A percentile compares a stretch with the other conserved stretches of the same genome.
Evolutionary conservation across 2,113 vertebrate species (phyloP).

Genomic region (Hemiprocne comata): DNA sequence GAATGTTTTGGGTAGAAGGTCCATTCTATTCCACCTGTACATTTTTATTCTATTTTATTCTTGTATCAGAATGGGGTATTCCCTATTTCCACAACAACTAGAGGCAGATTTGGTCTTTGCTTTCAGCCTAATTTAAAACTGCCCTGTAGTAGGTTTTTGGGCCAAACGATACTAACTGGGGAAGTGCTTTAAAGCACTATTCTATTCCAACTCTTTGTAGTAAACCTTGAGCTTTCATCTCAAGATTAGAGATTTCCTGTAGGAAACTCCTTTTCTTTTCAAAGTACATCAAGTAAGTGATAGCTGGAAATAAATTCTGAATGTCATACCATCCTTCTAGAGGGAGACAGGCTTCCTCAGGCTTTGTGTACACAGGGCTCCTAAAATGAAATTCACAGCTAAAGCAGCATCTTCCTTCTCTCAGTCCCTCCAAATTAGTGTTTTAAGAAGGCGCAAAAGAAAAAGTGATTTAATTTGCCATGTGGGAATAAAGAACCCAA

Average conservation of each 20-base stretch:
- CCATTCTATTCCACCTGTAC: not conserved
- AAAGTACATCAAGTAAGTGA: not conserved
- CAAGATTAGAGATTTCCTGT: not conserved
- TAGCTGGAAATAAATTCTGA: not conserved
- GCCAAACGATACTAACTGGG: not conserved
- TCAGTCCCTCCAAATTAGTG: not conserved
- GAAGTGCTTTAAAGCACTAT: not conserved
- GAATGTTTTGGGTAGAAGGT: not conserved
- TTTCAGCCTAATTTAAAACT: not conserved
- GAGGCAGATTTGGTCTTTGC: not conserved
- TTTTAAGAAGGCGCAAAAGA: not conserved
- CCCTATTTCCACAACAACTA: not conserved
- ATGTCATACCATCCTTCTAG: not conserved
- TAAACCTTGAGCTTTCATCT: not conserved
- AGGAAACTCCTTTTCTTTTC: not conserved
- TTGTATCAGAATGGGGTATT: not conserved
- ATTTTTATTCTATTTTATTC: not conserved
- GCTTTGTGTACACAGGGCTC: not conserved
- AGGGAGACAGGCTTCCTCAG: not conserved
- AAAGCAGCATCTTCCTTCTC: not conserved
- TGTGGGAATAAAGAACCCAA: not conserved
- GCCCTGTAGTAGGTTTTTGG: not conserved
- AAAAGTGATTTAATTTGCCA: not conserved
- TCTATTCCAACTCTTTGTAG: not conserved
- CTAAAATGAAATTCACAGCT: not conserved